Percentiles rank a stretch among this genome's conserved stretches.
Evolutionary conservation across 2,113 vertebrate genomes (phyloP).

Genomic region (Hippoglossus stenolepis): DNA sequence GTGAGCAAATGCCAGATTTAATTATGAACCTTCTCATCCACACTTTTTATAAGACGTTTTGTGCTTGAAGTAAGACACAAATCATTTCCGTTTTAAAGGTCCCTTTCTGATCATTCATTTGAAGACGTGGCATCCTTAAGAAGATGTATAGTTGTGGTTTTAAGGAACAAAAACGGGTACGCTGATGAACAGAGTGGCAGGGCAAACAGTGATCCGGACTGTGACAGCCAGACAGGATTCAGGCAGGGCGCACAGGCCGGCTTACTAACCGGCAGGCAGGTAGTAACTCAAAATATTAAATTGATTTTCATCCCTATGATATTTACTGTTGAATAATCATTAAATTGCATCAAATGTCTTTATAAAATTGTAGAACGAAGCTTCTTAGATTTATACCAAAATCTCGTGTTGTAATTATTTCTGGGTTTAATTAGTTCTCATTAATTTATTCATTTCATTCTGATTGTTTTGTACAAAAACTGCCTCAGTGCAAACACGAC

Average conservation of each 20-base stretch:
- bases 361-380: background rate
- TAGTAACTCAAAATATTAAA: background rate
- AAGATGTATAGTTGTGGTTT: background rate
- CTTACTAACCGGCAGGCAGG: too few species aligned
- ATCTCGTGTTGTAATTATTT: background rate
- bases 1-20: too few species aligned
- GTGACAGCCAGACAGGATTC: too few species aligned
- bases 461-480: background rate
- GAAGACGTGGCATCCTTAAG: background rate
- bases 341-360: background rate
- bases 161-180: background rate
- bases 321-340: background rate
- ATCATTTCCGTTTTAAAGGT: background rate
- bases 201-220: too few species aligned
- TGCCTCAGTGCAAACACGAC: background rate
- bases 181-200: too few species aligned
- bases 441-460: background rate
- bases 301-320: background rate
- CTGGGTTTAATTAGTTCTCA: background rate
- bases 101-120: background rate
- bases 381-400: background rate
- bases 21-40: too few species aligned
- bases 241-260: too few species aligned
- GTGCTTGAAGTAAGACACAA: too few species aligned
- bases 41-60: too few species aligned